These are phyloP conservation scores for Andrena bucephala DNA, from an alignment of 2,888 invertebrate genomes.

Conservation along the genomic window DNA sequence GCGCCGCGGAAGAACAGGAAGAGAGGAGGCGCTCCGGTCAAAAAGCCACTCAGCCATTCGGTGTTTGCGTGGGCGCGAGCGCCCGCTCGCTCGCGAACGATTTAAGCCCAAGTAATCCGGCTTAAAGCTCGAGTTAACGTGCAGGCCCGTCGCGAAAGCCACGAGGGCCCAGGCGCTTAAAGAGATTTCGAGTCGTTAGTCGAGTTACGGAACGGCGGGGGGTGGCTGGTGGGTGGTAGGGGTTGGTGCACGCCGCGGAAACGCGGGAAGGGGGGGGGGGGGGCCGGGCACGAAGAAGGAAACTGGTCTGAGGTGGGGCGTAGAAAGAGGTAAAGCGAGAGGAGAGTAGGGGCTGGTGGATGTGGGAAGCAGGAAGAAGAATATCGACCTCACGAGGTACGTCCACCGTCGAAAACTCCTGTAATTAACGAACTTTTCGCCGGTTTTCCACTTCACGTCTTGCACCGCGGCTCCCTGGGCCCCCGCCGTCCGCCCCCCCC, in stretches of 20 bases:
- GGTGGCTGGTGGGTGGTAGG: not conserved
- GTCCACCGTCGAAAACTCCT: conserved; percentile 72
- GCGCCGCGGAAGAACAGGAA: conserved; percentile 7
- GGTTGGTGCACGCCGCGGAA: conserved; percentile 28
- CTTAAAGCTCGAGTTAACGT: conserved; percentile 72
- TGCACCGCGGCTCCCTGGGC: conserved; percentile 28
- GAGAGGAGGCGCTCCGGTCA: conserved; percentile 50
- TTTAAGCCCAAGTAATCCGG: conserved; percentile 71
- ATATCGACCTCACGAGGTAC: conserved; percentile 63
- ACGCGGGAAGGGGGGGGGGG: conserved; percentile 18
- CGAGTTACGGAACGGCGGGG: conserved; percentile 63
- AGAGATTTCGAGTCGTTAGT: conserved; percentile 75
- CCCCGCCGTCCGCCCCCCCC: not conserved
- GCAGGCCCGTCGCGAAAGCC: conserved; percentile 68
- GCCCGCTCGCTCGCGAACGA: conserved; percentile 45
- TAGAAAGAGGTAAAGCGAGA: not conserved
- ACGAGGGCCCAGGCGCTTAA: conserved; percentile 64
- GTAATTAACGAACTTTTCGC: conserved; percentile 79
- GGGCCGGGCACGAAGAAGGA: conserved; percentile 7
- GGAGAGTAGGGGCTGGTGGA: conserved; percentile 1
- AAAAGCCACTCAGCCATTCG: conserved; percentile 71
- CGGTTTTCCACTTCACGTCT: conserved; percentile 72
- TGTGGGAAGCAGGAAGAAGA: conserved; percentile 48
- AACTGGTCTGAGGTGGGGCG: conserved; percentile 1
- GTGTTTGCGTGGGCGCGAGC: conserved; percentile 66